Conservation (phyloP, 2,888 invertebrate species). For the Nomada fabriciana region DNA sequence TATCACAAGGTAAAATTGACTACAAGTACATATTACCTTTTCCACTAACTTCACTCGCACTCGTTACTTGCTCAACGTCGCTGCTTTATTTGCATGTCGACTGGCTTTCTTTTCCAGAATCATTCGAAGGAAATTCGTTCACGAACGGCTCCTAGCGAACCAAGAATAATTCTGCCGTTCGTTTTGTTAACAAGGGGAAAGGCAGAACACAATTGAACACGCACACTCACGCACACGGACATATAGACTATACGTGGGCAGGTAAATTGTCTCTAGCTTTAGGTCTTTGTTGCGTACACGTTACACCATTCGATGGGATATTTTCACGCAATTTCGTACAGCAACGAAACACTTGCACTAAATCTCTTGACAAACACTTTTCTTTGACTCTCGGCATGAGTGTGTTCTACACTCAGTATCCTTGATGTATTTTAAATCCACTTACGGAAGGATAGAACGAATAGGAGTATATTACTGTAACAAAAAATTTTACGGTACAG, state of each 20-base stretch:
- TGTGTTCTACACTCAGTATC: not conserved
- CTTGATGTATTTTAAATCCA: constrained; percentile 1
- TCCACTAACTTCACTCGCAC: not conserved
- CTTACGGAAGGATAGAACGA: constrained; percentile 63
- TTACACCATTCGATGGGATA: not conserved
- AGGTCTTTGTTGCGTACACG: not conserved
- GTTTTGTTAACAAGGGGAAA: constrained; percentile 18
- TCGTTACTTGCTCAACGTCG: constrained; percentile 7
- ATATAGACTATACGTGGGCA: not conserved
- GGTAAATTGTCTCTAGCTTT: constrained; percentile 9
- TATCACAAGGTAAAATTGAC: constrained; percentile 36
- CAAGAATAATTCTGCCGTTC: constrained; percentile 1
- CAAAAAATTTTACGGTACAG: constrained; percentile 43
- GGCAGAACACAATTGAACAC: not conserved
- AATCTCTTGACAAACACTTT: not conserved
- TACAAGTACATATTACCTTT: constrained; percentile 2
- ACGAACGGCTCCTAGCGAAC: not conserved
- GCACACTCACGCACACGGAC: not conserved
- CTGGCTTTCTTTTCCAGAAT: constrained; percentile 37
- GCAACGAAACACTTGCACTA: not conserved
- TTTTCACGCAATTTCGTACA: not conserved
- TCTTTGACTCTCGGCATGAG: not conserved
- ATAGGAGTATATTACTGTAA: constrained; percentile 75
- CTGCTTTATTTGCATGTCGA: constrained; percentile 13
- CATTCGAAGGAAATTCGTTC: constrained; percentile 10